Percentiles rank a stretch among this genome's conserved stretches.
Evolutionary conservation across 2,797 vertebrate genomes (phyloP).

Genomic region (Cichlasoma orientale): DNA sequence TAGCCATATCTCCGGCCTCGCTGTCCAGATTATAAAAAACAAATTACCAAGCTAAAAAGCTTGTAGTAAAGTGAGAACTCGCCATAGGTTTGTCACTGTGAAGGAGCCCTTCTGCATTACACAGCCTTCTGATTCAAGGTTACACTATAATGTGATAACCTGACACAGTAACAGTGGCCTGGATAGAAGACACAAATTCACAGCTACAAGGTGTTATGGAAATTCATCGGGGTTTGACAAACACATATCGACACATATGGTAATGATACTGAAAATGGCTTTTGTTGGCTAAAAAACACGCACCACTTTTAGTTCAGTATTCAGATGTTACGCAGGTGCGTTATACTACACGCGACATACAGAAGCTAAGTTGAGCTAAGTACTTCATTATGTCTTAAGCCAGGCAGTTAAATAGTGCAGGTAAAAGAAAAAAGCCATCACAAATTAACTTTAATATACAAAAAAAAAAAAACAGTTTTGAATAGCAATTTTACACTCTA

Average conservation of each 20-base stretch:
- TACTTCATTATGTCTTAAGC: not conserved
- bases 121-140: not conserved
- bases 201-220: not conserved
- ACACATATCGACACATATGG: not conserved
- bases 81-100: not conserved
- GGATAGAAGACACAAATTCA: not conserved
- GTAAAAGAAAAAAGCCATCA: conserved; percentile 8
- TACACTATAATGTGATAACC: not conserved
- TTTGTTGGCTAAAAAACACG: not conserved
- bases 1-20: not conserved
- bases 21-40: not conserved
- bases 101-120: not conserved
- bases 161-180: not conserved
- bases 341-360: not conserved
- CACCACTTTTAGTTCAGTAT: not conserved
- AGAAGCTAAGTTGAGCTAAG: not conserved
- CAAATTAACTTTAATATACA: not conserved
- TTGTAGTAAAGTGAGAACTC: not conserved
- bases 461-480: conserved; percentile 3
- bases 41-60: not conserved
- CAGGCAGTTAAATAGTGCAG: not conserved
- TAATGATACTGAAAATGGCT: not conserved
- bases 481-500: not conserved
- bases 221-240: not conserved
- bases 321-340: not conserved